Evolutionary conservation across 2,888 invertebrate species (phyloP).

Genomic region (Tyria jacobaeae): DNA sequence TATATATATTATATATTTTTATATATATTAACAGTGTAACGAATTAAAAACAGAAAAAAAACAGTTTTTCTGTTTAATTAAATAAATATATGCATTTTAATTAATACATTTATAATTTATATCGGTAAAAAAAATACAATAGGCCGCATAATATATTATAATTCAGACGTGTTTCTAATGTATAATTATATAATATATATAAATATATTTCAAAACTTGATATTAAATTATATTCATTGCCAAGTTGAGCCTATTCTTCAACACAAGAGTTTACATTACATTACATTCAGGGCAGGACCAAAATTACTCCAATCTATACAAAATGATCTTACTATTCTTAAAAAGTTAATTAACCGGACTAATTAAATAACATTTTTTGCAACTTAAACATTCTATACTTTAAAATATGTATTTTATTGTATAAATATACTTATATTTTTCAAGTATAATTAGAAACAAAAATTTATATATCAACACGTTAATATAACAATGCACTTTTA

Average conservation of each 20-base stretch:
- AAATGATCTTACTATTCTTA: too few species aligned
- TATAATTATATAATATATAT: slow-evolving; percentile 11
- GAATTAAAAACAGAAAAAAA: slow-evolving; percentile 6
- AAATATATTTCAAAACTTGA: slow-evolving; percentile 14
- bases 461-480: not conserved
- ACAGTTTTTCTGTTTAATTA: not conserved
- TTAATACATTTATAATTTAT: not conserved
- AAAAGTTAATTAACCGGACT: too few species aligned
- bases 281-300: slow-evolving; percentile 51
- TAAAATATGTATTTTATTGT: too few species aligned
- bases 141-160: slow-evolving; percentile 8
- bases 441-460: not conserved
- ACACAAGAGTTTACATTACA: slow-evolving; percentile 34
- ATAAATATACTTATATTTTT: too few species aligned
- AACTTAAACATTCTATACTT: not conserved
- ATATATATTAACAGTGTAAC: not conserved
- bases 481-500: not conserved
- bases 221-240: slow-evolving; percentile 24
- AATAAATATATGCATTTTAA: not conserved
- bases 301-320: too few species aligned
- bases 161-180: slow-evolving; percentile 4
- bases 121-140: not conserved
- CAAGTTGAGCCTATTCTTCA: slow-evolving; percentile 24
- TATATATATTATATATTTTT: slow-evolving; percentile 6
- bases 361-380: too few species aligned